Evolutionary conservation across 1,140 invertebrate genomes (phyloP).

Genomic region (Drosophila teissieri): DNA sequence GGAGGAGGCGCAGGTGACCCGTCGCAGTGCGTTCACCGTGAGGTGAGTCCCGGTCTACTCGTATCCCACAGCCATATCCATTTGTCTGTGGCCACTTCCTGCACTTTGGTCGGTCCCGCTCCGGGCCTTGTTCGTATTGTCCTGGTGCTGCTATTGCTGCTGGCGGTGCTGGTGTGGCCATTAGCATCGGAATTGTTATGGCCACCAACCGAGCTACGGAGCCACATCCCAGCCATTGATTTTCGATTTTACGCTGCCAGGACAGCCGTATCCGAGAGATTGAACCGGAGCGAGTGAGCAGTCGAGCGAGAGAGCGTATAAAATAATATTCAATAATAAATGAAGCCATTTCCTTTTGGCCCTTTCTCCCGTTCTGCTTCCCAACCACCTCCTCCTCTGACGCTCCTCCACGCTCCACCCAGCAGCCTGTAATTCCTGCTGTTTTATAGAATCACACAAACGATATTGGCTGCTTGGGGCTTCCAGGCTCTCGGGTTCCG

Average conservation of each 20-base stretch:
- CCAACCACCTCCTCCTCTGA: background rate
- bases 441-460: slow-evolving; percentile 69
- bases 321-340: slow-evolving; percentile 84
- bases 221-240: slow-evolving; percentile 77
- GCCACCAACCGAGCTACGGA: slow-evolving; percentile 38
- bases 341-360: slow-evolving; percentile 77
- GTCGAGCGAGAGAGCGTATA: slow-evolving; percentile 71
- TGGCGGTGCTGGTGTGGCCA: slow-evolving; percentile 44
- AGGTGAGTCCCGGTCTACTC: slow-evolving; percentile 83
- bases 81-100: slow-evolving; percentile 74
- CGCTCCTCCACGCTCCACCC: background rate
- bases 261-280: slow-evolving; percentile 28
- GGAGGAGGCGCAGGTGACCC: slow-evolving; percentile 86
- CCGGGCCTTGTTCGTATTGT: slow-evolving; percentile 40
- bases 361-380: slow-evolving; percentile 7
- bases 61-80: slow-evolving; percentile 36
- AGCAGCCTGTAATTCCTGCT: slow-evolving; percentile 38
- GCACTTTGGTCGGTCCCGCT: slow-evolving; percentile 48
- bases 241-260: slow-evolving; percentile 76
- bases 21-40: slow-evolving; percentile 92
- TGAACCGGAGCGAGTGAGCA: slow-evolving; percentile 17
- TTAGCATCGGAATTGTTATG: slow-evolving; percentile 78
- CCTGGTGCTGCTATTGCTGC: slow-evolving; percentile 29
- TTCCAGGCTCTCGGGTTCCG: slow-evolving; percentile 19
- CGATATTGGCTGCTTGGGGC: slow-evolving; percentile 60